These are phyloP conservation scores for Crotalus viridis DNA, from an alignment of 2,113 vertebrate species.

Conservation along the genomic window DNA sequence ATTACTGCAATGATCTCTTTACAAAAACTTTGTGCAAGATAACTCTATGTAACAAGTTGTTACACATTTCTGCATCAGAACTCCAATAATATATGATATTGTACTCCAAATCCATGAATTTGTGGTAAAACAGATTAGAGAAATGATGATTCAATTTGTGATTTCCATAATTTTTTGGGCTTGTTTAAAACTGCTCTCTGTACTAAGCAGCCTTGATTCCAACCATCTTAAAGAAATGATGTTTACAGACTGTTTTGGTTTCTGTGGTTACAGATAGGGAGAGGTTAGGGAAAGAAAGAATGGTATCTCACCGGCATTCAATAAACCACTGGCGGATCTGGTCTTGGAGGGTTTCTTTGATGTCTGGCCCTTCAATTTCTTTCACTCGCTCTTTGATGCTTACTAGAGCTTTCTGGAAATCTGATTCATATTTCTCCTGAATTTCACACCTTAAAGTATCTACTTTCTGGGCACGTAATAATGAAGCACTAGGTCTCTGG, in stretches of 20 bases:
- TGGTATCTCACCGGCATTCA: slow-evolving; percentile 76
- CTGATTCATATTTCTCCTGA: slow-evolving; percentile 60
- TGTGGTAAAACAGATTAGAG: neutral
- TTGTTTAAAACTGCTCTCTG: neutral
- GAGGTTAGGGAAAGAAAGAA: neutral
- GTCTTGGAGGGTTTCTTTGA: slow-evolving; percentile 75
- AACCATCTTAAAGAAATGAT: neutral
- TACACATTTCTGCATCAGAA: neutral
- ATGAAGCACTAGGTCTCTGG: slow-evolving; percentile 23
- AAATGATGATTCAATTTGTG: neutral
- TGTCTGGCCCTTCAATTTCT: slow-evolving; percentile 64
- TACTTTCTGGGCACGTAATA: slow-evolving; percentile 43
- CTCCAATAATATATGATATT: neutral
- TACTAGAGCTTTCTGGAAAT: slow-evolving; percentile 66
- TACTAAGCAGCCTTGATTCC: neutral
- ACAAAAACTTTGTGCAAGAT: neutral
- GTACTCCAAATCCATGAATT: neutral
- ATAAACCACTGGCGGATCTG: slow-evolving; percentile 85
- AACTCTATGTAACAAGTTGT: neutral
- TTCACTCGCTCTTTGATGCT: slow-evolving; percentile 69
- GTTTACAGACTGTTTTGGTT: neutral
- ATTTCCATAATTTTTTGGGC: neutral
- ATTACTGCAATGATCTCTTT: neutral
- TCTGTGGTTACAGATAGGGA: neutral
- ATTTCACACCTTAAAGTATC: slow-evolving; percentile 41